phyloP scores from a whole-genome alignment of 2,888 invertebrate species.

The Apamea sordens region DNA sequence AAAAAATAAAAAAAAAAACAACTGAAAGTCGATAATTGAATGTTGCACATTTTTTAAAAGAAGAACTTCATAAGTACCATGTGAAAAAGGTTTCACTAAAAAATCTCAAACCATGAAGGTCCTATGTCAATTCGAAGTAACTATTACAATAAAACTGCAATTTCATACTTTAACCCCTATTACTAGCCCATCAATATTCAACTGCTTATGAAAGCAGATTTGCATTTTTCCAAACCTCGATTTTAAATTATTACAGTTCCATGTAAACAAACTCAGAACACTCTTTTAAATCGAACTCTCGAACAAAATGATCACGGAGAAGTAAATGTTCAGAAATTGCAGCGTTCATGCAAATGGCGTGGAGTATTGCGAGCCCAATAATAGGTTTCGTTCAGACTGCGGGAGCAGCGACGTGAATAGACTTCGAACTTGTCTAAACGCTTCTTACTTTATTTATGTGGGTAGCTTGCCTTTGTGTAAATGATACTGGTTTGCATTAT shows the following conservation, averaged over 20 bases:
- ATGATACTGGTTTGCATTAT: background rate
- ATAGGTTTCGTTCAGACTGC: conserved; percentile 50
- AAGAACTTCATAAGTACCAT: too few relatives aligned
- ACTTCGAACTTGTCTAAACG: conserved; percentile 43
- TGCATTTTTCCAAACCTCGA: background rate
- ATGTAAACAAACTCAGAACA: conserved; percentile 20
- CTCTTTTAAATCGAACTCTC: conserved; percentile 26
- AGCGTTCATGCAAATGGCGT: conserved; percentile 60
- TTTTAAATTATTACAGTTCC: background rate
- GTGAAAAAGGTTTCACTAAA: too few relatives aligned
- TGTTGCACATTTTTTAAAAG: too few relatives aligned
- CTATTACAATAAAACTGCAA: too few relatives aligned
- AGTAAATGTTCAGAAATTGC: conserved; percentile 55
- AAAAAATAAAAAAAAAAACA: too few relatives aligned
- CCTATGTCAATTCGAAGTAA: too few relatives aligned
- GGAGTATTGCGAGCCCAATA: conserved; percentile 50
- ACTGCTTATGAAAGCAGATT: background rate
- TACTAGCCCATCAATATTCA: background rate
- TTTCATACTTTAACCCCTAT: too few relatives aligned
- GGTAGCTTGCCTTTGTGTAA: background rate
- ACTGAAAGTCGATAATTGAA: too few relatives aligned
- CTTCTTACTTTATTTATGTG: conserved; percentile 16
- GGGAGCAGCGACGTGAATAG: conserved; percentile 36
- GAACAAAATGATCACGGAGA: conserved; percentile 24
- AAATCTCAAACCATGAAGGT: too few relatives aligned